Evolutionary conservation across 2,888 invertebrate species (phyloP), one percentile per base, ranked within the genome.

Genomic region (Phragmatobia fuliginosa): DNA sequence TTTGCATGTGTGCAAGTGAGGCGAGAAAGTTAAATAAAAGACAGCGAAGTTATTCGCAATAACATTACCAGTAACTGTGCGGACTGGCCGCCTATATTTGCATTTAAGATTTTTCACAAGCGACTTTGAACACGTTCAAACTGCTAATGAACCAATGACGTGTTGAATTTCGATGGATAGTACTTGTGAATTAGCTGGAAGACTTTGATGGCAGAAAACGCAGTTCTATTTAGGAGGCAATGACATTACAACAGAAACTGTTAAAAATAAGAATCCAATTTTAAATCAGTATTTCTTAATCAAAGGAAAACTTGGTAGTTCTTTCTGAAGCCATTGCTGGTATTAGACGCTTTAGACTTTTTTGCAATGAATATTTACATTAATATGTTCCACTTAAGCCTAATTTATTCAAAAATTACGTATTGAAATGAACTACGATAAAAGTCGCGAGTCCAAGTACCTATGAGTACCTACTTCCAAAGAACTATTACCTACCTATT

Each of bases 21-120:
- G 68, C 77, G 84, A 83, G 88, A 88, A 87, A 89, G 87, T 85
- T 80, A 82, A 82, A 81, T 76, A 80, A 73, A n/a, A 66, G 74
- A 78, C 74, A 77, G 65, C 70, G n/a, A 69, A 66, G 64, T 77
- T 77, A 73, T 83, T 81, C 73, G 80, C 81, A 80, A 82, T 81
- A 77, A 77, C 32, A 62, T 66, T 77, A 73, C 69, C 77, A 74
- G 69, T 72, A 66, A 66, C 59, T 70, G 68, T 67, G 71, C 68
- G 74, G 77, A 76, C 76, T 76, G 66, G 74, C 67, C 72, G 77
- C 70, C 67, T 72, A 71, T 79, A 75, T 77, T 76, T 73, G 63
- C 70, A 77, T 80, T 79, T 73, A 75, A 75, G 74, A 78, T 75
- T 83, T 78, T 82, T 73, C 76, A 73, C 72, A 72, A 72, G 72